Evolutionary conservation across 2,113 vertebrate genomes (phyloP).

Genomic region (Clarias magur): DNA sequence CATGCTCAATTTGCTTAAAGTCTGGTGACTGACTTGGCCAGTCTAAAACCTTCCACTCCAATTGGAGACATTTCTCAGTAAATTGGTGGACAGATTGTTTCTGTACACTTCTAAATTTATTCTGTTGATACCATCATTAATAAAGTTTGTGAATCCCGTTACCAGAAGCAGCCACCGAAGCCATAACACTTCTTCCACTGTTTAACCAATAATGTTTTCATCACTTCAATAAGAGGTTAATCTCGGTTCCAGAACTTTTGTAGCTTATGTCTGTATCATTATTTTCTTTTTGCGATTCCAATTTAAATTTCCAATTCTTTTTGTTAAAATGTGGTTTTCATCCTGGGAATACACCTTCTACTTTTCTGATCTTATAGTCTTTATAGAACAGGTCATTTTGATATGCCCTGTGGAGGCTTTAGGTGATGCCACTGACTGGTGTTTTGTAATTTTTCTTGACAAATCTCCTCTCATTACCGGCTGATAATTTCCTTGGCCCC

Average conservation of each 20-base stretch:
- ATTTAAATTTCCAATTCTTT: background rate
- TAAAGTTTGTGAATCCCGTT: background rate
- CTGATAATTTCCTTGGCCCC: background rate
- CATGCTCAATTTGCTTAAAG: background rate
- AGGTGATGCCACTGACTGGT: background rate
- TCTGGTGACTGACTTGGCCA: conserved; percentile 7
- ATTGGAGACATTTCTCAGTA: background rate
- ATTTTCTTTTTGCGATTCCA: background rate
- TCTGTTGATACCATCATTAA: background rate
- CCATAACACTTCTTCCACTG: background rate
- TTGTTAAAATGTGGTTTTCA: background rate
- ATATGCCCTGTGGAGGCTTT: background rate
- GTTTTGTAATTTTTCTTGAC: background rate
- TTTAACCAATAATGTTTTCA: background rate
- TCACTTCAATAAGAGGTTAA: background rate
- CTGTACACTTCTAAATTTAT: background rate
- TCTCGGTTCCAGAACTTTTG: background rate
- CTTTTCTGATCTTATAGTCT: background rate
- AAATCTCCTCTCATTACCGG: background rate
- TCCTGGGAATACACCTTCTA: background rate
- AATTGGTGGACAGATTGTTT: background rate
- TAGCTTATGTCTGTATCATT: background rate
- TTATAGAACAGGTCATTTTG: background rate
- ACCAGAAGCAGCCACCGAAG: background rate
- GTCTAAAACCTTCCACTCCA: background rate